Evolutionary conservation across 2,888 invertebrate species (phyloP).

Genomic region (Acrobasis suavella): DNA sequence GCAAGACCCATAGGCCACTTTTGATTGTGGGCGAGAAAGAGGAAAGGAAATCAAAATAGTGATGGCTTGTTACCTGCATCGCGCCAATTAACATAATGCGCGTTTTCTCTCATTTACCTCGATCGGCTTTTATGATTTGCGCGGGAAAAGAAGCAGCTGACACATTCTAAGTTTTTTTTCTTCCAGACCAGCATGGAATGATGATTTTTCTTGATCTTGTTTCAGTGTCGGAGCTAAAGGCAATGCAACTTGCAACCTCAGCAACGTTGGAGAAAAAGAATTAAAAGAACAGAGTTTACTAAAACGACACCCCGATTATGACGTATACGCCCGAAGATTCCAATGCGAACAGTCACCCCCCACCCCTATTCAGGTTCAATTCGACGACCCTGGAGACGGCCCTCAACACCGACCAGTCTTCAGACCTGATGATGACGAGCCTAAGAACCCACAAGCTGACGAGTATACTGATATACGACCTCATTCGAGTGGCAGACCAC

Average conservation of each 20-base stretch:
- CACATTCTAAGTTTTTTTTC: no score
- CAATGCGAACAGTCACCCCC: slow-evolving; percentile 72
- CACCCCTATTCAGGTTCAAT: slow-evolving; percentile 56
- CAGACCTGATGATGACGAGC: slow-evolving; percentile 61
- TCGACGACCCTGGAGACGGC: slow-evolving; percentile 50
- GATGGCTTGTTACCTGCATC: no score
- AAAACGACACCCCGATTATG: slow-evolving; percentile 66
- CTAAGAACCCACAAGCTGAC: slow-evolving; percentile 56
- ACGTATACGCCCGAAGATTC: slow-evolving; percentile 65
- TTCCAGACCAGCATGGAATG: no score
- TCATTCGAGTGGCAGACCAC: slow-evolving; percentile 44
- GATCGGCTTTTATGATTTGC: no score
- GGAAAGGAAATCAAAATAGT: no score
- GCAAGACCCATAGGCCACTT: no score
- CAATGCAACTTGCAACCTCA: slow-evolving; percentile 71
- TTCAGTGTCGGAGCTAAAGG: slow-evolving; percentile 76
- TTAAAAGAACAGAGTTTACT: slow-evolving; percentile 59
- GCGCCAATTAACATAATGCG: no score
- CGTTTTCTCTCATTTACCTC: no score
- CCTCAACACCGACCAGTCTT: slow-evolving; percentile 60
- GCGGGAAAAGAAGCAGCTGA: no score
- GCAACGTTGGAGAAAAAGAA: slow-evolving; percentile 60
- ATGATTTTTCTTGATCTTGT: slow-evolving; percentile 28
- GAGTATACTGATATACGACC: slow-evolving; percentile 53
- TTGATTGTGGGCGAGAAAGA: no score